Conservation (phyloP, 2,113 vertebrate genomes). For the Dromaius novaehollandiae region DNA sequence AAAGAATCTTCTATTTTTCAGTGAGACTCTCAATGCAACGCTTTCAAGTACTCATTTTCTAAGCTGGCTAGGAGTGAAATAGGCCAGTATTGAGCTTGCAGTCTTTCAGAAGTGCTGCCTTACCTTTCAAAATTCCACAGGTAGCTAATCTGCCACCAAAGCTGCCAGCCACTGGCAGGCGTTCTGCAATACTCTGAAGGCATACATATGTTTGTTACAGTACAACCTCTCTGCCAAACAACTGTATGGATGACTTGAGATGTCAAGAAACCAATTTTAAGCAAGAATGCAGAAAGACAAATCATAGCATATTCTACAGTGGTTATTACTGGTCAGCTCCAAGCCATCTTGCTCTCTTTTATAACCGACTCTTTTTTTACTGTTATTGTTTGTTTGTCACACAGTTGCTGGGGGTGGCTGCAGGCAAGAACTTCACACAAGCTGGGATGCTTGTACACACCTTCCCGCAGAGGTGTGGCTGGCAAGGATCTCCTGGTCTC, state of each 20-base stretch:
- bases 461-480: neutral
- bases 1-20: neutral
- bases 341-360: neutral
- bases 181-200: neutral
- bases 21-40: neutral
- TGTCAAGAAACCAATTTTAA: neutral
- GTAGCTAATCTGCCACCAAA: neutral
- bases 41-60: neutral
- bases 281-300: neutral
- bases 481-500: neutral
- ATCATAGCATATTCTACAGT: neutral
- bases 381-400: neutral
- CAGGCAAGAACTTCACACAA: neutral
- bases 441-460: neutral
- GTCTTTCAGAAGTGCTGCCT: neutral
- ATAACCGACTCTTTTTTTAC: neutral
- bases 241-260: neutral
- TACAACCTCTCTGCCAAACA: neutral
- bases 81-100: neutral
- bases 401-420: neutral
- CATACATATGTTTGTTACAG: neutral
- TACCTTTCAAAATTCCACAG: neutral
- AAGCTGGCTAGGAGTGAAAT: neutral
- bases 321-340: neutral
- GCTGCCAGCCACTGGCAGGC: conserved; percentile 43